Percentiles rank a stretch among this genome's conserved stretches.
Conservation (phyloP, 2,888 invertebrate species). For the Glaucopsyche alexis region DNA sequence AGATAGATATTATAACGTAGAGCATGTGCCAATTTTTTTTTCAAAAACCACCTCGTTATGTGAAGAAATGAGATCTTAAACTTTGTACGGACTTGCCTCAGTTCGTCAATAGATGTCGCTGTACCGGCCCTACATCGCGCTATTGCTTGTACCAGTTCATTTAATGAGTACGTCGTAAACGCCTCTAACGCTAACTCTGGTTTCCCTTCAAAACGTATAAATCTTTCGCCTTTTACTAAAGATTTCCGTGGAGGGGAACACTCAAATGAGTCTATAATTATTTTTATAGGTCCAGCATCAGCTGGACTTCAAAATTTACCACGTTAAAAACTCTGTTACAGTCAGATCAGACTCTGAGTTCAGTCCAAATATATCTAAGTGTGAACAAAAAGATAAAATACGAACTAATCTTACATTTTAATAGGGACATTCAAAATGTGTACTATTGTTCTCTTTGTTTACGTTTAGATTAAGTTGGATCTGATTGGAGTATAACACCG, state of each 20-base stretch:
- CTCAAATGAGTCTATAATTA: slow-evolving; percentile 82
- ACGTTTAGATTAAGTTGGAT: too few species aligned
- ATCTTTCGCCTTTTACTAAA: slow-evolving; percentile 91
- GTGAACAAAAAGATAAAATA: too few species aligned
- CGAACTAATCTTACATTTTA: too few species aligned
- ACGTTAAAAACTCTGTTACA: too few species aligned
- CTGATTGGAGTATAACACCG: too few species aligned
- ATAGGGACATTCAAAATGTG: too few species aligned
- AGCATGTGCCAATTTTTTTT: not conserved
- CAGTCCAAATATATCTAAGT: too few species aligned
- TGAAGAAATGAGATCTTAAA: not conserved
- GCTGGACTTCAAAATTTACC: not conserved
- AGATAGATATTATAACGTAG: not conserved
- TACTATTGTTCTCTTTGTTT: too few species aligned
- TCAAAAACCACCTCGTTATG: not conserved
- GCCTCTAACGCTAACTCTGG: slow-evolving; percentile 33
- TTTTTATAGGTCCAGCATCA: not conserved
- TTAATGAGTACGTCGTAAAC: not conserved
- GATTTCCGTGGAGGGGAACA: slow-evolving; percentile 88
- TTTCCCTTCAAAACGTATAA: slow-evolving; percentile 72
- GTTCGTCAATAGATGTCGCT: not conserved
- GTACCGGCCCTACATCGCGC: not conserved
- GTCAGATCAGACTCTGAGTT: too few species aligned
- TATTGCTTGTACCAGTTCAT: not conserved
- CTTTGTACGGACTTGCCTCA: not conserved